phyloP scores from a whole-genome alignment of 2,888 invertebrate species.

The Perizoma flavofasciatum region DNA sequence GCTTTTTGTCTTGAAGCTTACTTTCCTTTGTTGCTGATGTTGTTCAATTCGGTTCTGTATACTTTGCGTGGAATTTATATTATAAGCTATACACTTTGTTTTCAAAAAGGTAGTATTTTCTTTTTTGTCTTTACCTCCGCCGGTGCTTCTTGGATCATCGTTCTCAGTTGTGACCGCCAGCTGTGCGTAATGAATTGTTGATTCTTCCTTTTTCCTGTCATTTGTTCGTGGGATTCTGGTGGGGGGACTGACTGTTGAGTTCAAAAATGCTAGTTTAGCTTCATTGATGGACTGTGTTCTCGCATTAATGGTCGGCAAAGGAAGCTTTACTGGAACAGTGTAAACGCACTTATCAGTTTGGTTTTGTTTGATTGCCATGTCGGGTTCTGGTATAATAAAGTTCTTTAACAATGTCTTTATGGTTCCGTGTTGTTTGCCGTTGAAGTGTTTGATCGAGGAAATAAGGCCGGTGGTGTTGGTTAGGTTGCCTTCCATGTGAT shows the following conservation, averaged over 20 bases:
- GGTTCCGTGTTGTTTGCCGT: slow-evolving; percentile 66
- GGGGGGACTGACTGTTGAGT: slow-evolving; percentile 57
- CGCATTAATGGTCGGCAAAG: slow-evolving; percentile 54
- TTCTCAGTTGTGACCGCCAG: slow-evolving; percentile 70
- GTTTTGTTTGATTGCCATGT: slow-evolving; percentile 77
- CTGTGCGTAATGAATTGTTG: slow-evolving; percentile 71
- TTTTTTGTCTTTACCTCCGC: slow-evolving; percentile 64
- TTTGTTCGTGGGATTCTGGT: slow-evolving; percentile 34
- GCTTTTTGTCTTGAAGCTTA: slow-evolving; percentile 85
- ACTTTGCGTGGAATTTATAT: slow-evolving; percentile 50
- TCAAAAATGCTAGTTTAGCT: slow-evolving; percentile 71
- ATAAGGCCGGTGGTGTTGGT: slow-evolving; percentile 62
- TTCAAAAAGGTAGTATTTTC: slow-evolving; percentile 39
- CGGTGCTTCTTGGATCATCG: slow-evolving; percentile 77
- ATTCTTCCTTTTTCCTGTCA: slow-evolving; percentile 47
- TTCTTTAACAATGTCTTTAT: slow-evolving; percentile 72
- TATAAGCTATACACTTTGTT: slow-evolving; percentile 46
- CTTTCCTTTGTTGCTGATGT: slow-evolving; percentile 84
- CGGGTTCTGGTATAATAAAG: slow-evolving; percentile 68
- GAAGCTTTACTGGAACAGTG: slow-evolving; percentile 65
- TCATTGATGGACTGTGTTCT: slow-evolving; percentile 67
- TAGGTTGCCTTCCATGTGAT: slow-evolving; percentile 75
- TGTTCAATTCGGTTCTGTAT: slow-evolving; percentile 63
- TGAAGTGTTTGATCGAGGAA: slow-evolving; percentile 66
- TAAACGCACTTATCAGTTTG: slow-evolving; percentile 68